Evolutionary conservation across 1,140 invertebrate genomes (phyloP), one percentile per base, ranked within the genome.

Genomic region (Heliconius hewitsoni): DNA sequence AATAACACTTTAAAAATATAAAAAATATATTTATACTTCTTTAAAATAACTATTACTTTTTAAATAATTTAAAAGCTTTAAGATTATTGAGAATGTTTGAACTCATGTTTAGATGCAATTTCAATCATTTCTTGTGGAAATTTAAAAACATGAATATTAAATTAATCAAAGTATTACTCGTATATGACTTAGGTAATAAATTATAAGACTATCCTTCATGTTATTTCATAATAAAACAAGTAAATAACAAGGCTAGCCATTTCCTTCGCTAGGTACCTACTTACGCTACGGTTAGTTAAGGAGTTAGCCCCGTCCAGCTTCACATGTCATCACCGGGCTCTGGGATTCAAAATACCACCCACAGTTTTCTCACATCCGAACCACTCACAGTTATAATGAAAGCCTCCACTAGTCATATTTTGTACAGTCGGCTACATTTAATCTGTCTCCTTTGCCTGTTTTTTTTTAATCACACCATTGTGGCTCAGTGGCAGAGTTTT

Each of bases 341-440:
- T 42, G 60, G 37, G 18, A 71, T 71, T 52, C 74, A 60, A 75
- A 80, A 76, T 80, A 80, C 78, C 78, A 75, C 78, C 78, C 78
- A 76, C 78, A 66, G 78, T 73, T 80, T 80, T 80, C 78, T 76
- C 78, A 80, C 78, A 76, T 74, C 74, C 60, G 60, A 80, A 57
- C 78, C 30, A 52, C 78, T 80, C n/a, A n/a, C 73, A 57, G 73
- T 75, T 76, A 30, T 80, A 80, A 80, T 80, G 78, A 73, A 80
- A 39, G 66, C 78, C 74, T 74, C 77, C 37, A 18, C 70, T 73
- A 52, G 66, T 46, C 74, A 80, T 57, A 71, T 73, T 76, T 42
- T 70, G 74, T 80, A 80, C 78, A 80, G 46, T 60, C 78, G 37
- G 37, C 50, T n/a, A 6, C 74, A 27, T 66, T 27, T 52, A 19